These are phyloP conservation scores for Onychorhynchus coronatus DNA, from an alignment of 2,113 vertebrate genomes.

Conservation along the genomic window DNA sequence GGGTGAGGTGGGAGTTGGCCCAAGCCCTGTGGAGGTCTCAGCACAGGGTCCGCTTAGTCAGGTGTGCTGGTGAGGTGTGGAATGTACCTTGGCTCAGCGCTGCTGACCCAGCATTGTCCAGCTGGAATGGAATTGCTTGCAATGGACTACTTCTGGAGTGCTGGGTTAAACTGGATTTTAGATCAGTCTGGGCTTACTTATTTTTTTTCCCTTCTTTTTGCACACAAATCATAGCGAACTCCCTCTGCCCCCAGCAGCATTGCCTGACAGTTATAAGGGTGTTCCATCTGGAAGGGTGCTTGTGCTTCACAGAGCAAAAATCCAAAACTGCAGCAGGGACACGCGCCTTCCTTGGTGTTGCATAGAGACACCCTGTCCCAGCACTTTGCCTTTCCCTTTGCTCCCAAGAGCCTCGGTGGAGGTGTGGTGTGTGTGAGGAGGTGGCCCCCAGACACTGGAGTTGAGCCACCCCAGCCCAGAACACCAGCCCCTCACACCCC, in stretches of 20 bases:
- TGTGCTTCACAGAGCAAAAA: background rate
- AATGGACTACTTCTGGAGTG: background rate
- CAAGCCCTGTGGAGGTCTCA: background rate
- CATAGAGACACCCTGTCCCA: background rate
- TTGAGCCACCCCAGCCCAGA: background rate
- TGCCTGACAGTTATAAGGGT: background rate
- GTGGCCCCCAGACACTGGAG: background rate
- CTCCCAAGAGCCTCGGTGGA: background rate
- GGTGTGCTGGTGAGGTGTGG: background rate
- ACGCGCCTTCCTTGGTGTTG: background rate
- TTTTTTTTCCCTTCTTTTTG: background rate
- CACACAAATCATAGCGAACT: background rate
- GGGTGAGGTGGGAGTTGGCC: background rate
- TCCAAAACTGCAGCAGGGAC: background rate
- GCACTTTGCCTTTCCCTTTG: fast-evolving
- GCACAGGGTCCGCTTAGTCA: too few relatives aligned
- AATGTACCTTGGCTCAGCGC: background rate
- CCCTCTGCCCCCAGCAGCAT: too few relatives aligned
- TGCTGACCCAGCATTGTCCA: background rate
- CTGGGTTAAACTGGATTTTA: background rate
- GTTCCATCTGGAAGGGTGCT: background rate
- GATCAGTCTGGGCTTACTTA: background rate
- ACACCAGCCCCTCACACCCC: background rate
- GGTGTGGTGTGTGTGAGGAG: too few relatives aligned
- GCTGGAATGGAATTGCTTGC: background rate